phyloP scores from a whole-genome alignment of 1,140 invertebrate species.

The Trachymyrmex septentrionalis region DNA sequence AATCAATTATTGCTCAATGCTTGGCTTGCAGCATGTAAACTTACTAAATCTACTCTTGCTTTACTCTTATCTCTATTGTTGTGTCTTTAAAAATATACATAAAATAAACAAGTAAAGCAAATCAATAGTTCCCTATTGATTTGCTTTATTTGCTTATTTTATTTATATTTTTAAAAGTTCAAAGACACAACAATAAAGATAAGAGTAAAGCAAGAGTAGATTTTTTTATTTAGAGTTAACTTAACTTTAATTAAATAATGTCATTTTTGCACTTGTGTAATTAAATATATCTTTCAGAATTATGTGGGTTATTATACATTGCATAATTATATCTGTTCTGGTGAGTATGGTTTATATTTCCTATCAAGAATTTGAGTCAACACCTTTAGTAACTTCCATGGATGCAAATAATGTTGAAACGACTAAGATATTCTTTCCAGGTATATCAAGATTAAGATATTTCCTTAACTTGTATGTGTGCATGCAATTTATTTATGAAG shows the following conservation, averaged over 20 bases:
- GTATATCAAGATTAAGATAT: slow-evolving; percentile 58
- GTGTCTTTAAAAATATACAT: background rate
- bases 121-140: background rate
- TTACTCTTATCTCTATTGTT: background rate
- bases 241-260: background rate
- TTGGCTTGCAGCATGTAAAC: background rate
- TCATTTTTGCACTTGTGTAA: background rate
- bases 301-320: slow-evolving; percentile 76
- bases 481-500: background rate
- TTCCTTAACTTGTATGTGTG: background rate
- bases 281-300: slow-evolving; percentile 68
- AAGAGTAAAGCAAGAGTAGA: background rate
- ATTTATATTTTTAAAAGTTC: background rate
- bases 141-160: background rate
- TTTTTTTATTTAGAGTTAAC: too few species aligned
- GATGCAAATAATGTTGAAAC: slow-evolving; percentile 75
- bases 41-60: background rate
- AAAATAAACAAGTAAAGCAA: background rate
- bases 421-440: slow-evolving; percentile 73
- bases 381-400: slow-evolving; percentile 73
- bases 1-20: background rate
- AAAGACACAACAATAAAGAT: background rate
- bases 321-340: slow-evolving; percentile 63
- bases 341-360: slow-evolving; percentile 64
- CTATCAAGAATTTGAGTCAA: slow-evolving; percentile 65